Percentiles rank a stretch among this genome's conserved stretches.
These are phyloP conservation scores for Clarias macrocephalus DNA, from an alignment of 2,113 vertebrate genomes.

Conservation along the genomic window DNA sequence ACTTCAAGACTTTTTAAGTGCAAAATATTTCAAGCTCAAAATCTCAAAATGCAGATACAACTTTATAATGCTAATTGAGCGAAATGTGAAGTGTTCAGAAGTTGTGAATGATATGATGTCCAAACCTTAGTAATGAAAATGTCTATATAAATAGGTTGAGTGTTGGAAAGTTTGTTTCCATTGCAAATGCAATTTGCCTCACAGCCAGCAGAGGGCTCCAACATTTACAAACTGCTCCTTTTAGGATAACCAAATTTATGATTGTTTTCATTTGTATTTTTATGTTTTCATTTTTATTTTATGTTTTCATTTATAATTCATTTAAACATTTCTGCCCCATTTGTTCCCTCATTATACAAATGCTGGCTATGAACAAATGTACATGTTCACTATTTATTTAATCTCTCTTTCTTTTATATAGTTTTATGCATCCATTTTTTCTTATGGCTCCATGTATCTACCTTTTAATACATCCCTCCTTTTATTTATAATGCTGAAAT, in stretches of 20 bases:
- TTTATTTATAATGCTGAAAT: not conserved
- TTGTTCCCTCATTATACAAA: not conserved
- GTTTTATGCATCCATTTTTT: not conserved
- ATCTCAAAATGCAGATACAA: no score
- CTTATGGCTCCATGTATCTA: not conserved
- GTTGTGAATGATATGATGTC: not conserved
- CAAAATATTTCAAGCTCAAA: no score
- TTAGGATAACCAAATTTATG: not conserved
- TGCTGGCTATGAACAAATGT: not conserved
- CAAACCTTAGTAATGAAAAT: not conserved
- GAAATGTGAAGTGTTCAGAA: not conserved
- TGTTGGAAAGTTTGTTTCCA: not conserved
- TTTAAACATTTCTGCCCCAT: not conserved
- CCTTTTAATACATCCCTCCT: not conserved
- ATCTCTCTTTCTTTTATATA: not conserved
- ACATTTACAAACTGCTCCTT: not conserved
- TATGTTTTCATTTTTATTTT: not conserved
- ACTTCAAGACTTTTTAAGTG: no score
- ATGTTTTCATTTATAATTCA: not conserved
- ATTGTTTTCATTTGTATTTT: not conserved
- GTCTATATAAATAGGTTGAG: not conserved
- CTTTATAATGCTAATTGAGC: no score
- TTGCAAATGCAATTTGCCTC: not conserved
- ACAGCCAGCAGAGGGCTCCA: not conserved
- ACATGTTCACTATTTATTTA: not conserved